Evolutionary conservation across 2,113 vertebrate species (phyloP).

Genomic region (Psittacula cyanocephala): DNA sequence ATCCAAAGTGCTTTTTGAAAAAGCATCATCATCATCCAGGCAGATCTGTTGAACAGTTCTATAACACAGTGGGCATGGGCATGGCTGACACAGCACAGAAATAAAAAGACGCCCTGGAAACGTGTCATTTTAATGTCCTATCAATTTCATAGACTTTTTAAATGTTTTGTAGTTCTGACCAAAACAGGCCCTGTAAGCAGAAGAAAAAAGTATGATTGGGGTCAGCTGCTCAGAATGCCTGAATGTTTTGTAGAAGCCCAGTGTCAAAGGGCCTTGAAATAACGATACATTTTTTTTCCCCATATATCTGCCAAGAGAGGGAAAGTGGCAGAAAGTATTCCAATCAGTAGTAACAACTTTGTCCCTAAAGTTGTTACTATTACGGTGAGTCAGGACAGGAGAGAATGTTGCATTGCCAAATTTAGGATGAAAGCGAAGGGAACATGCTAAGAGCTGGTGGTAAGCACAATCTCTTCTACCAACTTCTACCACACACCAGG

Average conservation of each 20-base stretch:
- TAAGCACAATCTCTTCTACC: not conserved
- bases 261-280: not conserved
- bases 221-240: not conserved
- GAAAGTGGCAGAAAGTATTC: not conserved
- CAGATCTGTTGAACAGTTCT: not conserved
- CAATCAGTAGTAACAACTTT: not conserved
- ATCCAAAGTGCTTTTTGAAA: slow-evolving; percentile 35
- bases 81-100: not conserved
- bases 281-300: not conserved
- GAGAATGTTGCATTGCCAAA: not conserved
- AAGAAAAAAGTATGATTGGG: not conserved
- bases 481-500: not conserved
- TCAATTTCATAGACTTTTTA: slow-evolving; percentile 8
- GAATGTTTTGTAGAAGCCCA: not conserved
- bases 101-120: not conserved
- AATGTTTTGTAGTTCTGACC: slow-evolving; percentile 18
- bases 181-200: not conserved
- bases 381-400: not conserved
- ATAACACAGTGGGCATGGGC: not conserved
- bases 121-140: slow-evolving; percentile 12
- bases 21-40: not conserved
- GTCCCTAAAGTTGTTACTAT: not conserved
- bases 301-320: not conserved
- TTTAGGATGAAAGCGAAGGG: not conserved
- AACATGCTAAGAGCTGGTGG: not conserved